Conservation (phyloP, 2,888 invertebrate species). For the Eristalis intricaria region DNA sequence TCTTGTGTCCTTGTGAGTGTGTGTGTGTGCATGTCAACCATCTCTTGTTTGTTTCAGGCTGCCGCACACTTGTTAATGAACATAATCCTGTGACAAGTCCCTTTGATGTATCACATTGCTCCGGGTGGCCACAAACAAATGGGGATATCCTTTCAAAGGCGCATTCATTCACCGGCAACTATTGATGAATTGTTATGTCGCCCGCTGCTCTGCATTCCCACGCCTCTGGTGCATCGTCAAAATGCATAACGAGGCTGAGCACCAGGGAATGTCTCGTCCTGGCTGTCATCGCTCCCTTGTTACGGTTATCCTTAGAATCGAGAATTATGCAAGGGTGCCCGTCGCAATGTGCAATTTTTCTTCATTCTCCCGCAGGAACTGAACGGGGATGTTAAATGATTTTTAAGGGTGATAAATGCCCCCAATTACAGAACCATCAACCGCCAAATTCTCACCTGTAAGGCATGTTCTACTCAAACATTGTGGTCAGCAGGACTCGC, state of each 20-base stretch:
- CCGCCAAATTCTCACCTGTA: slow-evolving; percentile 63
- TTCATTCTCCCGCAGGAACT: slow-evolving; percentile 37
- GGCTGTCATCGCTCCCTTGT: slow-evolving; percentile 37
- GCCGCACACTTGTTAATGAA: slow-evolving; percentile 54
- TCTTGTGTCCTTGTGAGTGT: slow-evolving; percentile 9
- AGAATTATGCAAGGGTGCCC: slow-evolving; percentile 25
- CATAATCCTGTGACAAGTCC: slow-evolving; percentile 29
- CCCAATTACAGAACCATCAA: slow-evolving; percentile 59
- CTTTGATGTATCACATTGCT: slow-evolving; percentile 58
- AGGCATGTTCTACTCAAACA: slow-evolving; percentile 27
- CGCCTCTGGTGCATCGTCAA: slow-evolving; percentile 17
- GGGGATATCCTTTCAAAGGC: slow-evolving; percentile 23
- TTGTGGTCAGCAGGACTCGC: slow-evolving; percentile 32
- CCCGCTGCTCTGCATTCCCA: slow-evolving; percentile 16
- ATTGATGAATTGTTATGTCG: slow-evolving; percentile 59
- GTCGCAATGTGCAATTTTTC: slow-evolving; percentile 57
- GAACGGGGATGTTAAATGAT: slow-evolving; percentile 57
- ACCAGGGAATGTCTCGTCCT: neutral
- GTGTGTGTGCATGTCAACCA: neutral
- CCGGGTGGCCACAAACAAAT: slow-evolving; percentile 23
- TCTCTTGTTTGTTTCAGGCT: slow-evolving; percentile 46
- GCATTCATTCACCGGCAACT: slow-evolving; percentile 49
- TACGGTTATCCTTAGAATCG: slow-evolving; percentile 4
- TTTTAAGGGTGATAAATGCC: slow-evolving; percentile 65
- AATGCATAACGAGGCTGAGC: slow-evolving; percentile 10